Evolutionary conservation across 1,140 invertebrate genomes (phyloP).

Genomic region (Ooceraea biroi): DNA sequence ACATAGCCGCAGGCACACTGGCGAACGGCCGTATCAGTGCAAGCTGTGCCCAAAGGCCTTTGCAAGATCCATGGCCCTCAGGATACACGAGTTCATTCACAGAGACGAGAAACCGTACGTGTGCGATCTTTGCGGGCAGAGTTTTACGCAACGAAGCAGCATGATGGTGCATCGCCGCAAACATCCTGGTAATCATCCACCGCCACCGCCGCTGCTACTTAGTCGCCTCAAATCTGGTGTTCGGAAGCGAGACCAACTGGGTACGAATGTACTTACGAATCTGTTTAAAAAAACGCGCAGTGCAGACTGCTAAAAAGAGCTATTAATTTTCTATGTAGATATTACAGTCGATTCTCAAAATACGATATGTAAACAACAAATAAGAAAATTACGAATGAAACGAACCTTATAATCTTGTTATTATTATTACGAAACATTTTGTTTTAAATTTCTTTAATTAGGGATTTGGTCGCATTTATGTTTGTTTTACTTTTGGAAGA

Average conservation of each 20-base stretch:
- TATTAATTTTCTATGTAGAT: conserved; percentile 7
- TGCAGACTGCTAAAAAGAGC: not conserved
- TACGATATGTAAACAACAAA: not conserved
- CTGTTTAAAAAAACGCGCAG: conserved; percentile 5
- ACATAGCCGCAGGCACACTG: conserved; percentile 88
- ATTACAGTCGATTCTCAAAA: not conserved
- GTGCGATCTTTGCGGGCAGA: conserved; percentile 88
- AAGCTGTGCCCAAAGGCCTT: conserved; percentile 84
- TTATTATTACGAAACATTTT: not conserved
- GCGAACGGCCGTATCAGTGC: conserved; percentile 84
- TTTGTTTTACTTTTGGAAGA: not conserved
- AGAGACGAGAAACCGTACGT: conserved; percentile 88
- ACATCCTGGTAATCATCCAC: conserved; percentile 36
- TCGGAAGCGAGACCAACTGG: not conserved
- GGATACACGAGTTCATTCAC: conserved; percentile 89
- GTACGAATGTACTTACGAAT: conserved; percentile 5
- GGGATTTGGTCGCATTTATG: conserved; percentile 6
- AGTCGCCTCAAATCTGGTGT: not conserved
- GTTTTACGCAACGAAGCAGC: conserved; percentile 85
- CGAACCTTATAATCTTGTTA: conserved; percentile 26
- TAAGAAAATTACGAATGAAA: conserved; percentile 9
- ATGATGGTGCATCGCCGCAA: conserved; percentile 67
- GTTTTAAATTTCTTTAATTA: not conserved
- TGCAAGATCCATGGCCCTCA: conserved; percentile 88
- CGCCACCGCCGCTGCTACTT: conserved; percentile 3